Evolutionary conservation across 2,113 vertebrate species (phyloP), one percentile per base, ranked within the genome.

Genomic region (Datnioides undecimradiatus): DNA sequence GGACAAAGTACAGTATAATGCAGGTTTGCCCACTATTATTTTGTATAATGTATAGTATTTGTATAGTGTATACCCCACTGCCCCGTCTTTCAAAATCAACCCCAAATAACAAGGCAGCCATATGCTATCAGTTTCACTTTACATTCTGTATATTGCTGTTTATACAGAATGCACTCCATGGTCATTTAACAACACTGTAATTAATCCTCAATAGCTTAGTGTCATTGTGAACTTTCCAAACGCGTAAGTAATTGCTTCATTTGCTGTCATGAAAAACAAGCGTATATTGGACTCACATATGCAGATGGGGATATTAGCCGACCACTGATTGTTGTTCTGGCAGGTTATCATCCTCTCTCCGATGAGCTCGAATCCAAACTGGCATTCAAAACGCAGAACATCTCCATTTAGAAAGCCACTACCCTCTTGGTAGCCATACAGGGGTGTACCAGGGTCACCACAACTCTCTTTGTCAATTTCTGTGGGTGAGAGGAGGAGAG

Each of bases 251-350:
- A 88, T 88, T 76, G 74, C 80, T 88, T 87, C 43, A 87, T 89
- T 90, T 70, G 8, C 52, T 36, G 27, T 73, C 48, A 73, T 43
- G 34, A 54, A 76, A 85, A 60, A 81, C 85, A 52, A 64, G 25
- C n/a, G 66, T 25, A 48, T 10, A n/a, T 59, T 45, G 29, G 66
- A 97, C 98, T 96, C 95, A 99, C 98, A 99, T 92, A 99, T 99
- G 93, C 98, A 99, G 90, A 99, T 98, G 78, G 98, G 98, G 94
- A 99, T 98, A 93, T 99, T 99, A 94, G 98, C 98, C 78, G 98
- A 99, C 98, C 98, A 99, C 91, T 99, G 98, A 92, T 99, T 99
- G 94, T 99, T 99, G 90, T 98, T 97, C 94, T 99, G 97, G 94
- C 98, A 99, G 91, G 96, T 95, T 94, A 99, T 98, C 87, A 95